Conservation (phyloP, 2,888 invertebrate genomes). For the Anoplius nigerrimus region DNA sequence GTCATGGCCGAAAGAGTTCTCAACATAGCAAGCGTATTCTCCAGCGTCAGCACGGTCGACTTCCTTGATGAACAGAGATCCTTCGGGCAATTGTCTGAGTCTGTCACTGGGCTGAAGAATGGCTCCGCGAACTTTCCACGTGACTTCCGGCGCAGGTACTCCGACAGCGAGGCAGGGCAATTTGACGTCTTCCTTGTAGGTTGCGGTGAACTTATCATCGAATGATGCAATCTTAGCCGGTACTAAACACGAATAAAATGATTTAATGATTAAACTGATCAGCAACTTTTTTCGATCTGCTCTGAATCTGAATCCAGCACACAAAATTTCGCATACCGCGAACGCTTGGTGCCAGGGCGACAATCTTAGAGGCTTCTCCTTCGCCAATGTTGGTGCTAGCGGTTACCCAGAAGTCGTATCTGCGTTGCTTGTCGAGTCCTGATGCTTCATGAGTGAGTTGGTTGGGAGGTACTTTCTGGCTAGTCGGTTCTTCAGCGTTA, state of each 20-base stretch:
- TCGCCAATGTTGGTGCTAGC: constrained; percentile 96
- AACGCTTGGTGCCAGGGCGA: constrained; percentile 88
- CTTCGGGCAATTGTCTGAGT: constrained; percentile 90
- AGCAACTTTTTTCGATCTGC: not conserved
- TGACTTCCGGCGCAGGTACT: constrained; percentile 90
- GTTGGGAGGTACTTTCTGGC: constrained; percentile 87
- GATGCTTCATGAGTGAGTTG: constrained; percentile 92
- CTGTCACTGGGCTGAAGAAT: constrained; percentile 88
- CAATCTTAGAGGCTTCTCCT: constrained; percentile 92
- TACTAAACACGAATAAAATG: constrained; percentile 78
- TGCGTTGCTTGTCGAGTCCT: constrained; percentile 86
- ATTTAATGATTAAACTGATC: no score
- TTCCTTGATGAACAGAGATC: constrained; percentile 92
- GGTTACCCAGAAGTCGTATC: constrained; percentile 96
- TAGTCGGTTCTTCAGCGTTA: constrained; percentile 80
- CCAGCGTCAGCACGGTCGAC: constrained; percentile 94
- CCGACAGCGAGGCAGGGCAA: constrained; percentile 95
- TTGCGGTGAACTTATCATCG: constrained; percentile 93
- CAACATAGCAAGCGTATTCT: constrained; percentile 94
- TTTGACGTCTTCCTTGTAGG: constrained; percentile 93
- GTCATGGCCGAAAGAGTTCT: constrained; percentile 94
- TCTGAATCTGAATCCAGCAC: no score
- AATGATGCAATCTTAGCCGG: constrained; percentile 97
- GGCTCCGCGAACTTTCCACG: constrained; percentile 88
- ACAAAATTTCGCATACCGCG: constrained; percentile 79